Evolutionary conservation across 1,140 invertebrate species (phyloP), one percentile per base, ranked within the genome.

Genomic region (Drosophila lacertosa): DNA sequence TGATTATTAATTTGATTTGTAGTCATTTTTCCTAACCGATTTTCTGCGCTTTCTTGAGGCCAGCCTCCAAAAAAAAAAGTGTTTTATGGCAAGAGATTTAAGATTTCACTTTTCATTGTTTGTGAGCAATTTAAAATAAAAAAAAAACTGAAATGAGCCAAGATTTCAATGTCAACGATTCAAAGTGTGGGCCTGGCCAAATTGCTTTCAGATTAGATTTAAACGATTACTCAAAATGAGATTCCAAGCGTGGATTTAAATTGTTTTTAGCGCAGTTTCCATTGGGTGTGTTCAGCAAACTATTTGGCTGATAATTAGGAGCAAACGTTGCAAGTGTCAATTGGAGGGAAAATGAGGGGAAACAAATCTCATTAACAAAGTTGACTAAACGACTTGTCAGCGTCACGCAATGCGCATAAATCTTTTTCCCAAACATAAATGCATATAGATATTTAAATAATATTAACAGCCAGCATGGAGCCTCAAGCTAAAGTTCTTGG

Each of bases 1-100:
- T 83, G 79, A 84, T 83, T 83, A 83, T 83, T 84, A 72, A 83
- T 83, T 83, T 84, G 80, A 83, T 83, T 83, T 83, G 79, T 84
- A 72, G 80, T 55, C n/a, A 53, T 71, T 57, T 58, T 44, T 9
- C 13, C 35, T n/a, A n/a, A 53, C 47, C 77, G 72, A 79, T 83
- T 83, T 83, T 47, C 58, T 58, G 53, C 66, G 74, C 67, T 83
- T 83, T 83, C 51, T 16, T 54, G 51, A 15, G 9, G 33, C 26
- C 29, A 20, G 7, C 26, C 29, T 59, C 67, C 65, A 54, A 51
- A 11, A 15, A 45, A 9, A 59, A 35, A 18, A 40, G 33, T 67
- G 67, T 77, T 76, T 64, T 72, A 29, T 26, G 35, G 51, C 4
- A 9, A 29, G 55, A 59, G 20, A 47, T 50, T 48, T 62, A 1